These are phyloP conservation scores for Hypena proboscidalis DNA, from an alignment of 2,888 invertebrate genomes.

Conservation along the genomic window DNA sequence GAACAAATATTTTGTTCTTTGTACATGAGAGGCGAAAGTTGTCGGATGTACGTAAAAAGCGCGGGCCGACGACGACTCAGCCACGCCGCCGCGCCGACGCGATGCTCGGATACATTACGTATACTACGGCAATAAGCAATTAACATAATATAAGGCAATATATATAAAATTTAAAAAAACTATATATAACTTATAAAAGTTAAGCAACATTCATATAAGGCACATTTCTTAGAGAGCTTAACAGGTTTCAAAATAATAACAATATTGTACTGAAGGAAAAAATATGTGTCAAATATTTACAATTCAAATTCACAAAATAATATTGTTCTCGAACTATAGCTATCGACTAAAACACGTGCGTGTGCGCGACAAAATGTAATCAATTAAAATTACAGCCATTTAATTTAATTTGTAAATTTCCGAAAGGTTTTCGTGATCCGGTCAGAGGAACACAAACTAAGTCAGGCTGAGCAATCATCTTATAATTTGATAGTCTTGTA, in stretches of 20 bases:
- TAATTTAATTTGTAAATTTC: constrained; percentile 36
- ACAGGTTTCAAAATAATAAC: constrained; percentile 7
- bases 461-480: constrained; percentile 2
- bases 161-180: not conserved
- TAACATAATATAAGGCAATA: constrained; percentile 3
- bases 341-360: constrained; percentile 18
- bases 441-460: constrained; percentile 1
- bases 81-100: constrained; percentile 25
- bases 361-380: constrained; percentile 15
- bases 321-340: constrained; percentile 6
- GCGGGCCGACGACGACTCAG: too few species aligned
- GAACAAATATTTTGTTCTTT: constrained; percentile 34
- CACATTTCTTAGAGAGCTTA: constrained; percentile 2
- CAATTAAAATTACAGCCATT: constrained; percentile 9
- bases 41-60: constrained; percentile 31
- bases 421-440: constrained; percentile 17
- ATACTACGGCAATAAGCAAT: constrained; percentile 7
- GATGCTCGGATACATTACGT: constrained; percentile 27
- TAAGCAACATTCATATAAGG: not conserved
- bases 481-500: not conserved
- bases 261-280: constrained; percentile 7
- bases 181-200: constrained; percentile 1
- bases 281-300: constrained; percentile 14
- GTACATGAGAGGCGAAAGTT: constrained; percentile 39
- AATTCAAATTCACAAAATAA: constrained; percentile 11